Percentiles rank a stretch among this genome's conserved stretches.
phyloP scores from a whole-genome alignment of 2,888 invertebrate genomes.

The Clostera curtula region DNA sequence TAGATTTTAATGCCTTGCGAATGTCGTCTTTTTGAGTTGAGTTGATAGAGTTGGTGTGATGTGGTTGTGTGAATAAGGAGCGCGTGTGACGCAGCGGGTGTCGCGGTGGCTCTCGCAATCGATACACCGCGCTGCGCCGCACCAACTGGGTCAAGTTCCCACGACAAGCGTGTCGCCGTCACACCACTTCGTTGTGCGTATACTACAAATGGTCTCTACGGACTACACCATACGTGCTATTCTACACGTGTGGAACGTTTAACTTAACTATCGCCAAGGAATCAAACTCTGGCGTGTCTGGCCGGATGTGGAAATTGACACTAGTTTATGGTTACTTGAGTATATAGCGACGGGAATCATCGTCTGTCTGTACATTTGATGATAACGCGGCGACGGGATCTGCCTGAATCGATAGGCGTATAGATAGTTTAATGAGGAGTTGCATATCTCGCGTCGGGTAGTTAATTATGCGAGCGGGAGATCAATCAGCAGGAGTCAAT shows the following conservation, averaged over 20 bases:
- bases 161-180: constrained; percentile 50
- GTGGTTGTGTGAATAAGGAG: constrained; percentile 50
- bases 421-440: constrained; percentile 5
- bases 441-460: constrained; percentile 6
- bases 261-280: too few species aligned
- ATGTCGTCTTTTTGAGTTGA: constrained; percentile 36
- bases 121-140: constrained; percentile 55
- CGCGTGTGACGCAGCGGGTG: constrained; percentile 63
- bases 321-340: too few species aligned
- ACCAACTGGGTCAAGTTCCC: constrained; percentile 71
- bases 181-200: constrained; percentile 16
- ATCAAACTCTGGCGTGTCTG: too few species aligned
- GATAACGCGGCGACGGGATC: too few species aligned
- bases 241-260: constrained; percentile 1
- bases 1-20: constrained; percentile 45
- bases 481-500: constrained; percentile 38
- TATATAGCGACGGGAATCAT: too few species aligned
- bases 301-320: too few species aligned
- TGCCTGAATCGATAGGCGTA: too few species aligned
- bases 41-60: constrained; percentile 38
- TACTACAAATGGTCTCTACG: constrained; percentile 7
- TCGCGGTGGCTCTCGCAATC: constrained; percentile 63
- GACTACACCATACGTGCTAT: constrained; percentile 3
- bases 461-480: constrained; percentile 19
- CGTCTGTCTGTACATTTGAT: too few species aligned